Conservation (phyloP, 2,797 vertebrate genomes). For the Chloroceryle inda region DNA sequence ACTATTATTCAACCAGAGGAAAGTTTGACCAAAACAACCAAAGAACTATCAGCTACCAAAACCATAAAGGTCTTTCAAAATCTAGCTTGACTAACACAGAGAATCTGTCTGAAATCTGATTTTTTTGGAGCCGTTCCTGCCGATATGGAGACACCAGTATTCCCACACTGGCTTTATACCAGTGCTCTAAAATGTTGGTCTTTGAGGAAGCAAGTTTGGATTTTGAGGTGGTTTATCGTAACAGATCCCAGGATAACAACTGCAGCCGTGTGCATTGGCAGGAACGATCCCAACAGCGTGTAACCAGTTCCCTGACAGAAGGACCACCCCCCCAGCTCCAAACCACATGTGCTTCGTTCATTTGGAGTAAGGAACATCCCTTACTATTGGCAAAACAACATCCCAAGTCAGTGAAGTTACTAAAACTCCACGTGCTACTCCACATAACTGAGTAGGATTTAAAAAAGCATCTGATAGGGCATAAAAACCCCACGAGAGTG, state of each 20-base stretch:
- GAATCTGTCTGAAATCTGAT: background rate
- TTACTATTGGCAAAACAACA: background rate
- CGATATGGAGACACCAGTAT: background rate
- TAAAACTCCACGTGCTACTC: background rate
- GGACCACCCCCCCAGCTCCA: background rate
- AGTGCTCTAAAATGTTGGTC: background rate
- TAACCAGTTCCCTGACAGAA: background rate
- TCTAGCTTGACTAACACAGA: background rate
- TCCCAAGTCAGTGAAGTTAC: background rate
- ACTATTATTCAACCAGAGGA: background rate
- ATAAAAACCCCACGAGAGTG: rapidly evolving
- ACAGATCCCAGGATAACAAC: rapidly evolving
- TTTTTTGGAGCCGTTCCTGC: background rate
- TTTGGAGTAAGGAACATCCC: background rate
- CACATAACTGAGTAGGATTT: background rate
- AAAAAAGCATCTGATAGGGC: background rate
- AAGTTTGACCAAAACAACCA: background rate
- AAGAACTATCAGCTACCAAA: background rate
- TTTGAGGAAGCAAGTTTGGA: background rate
- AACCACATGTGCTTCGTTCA: background rate
- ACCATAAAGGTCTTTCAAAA: background rate
- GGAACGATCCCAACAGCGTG: background rate
- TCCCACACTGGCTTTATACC: background rate
- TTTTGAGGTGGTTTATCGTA: background rate
- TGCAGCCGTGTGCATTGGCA: background rate